A percentile compares a stretch with the other conserved stretches of the same genome.
phyloP scores from a whole-genome alignment of 2,113 vertebrate species.

The Aviceda subcristata region DNA sequence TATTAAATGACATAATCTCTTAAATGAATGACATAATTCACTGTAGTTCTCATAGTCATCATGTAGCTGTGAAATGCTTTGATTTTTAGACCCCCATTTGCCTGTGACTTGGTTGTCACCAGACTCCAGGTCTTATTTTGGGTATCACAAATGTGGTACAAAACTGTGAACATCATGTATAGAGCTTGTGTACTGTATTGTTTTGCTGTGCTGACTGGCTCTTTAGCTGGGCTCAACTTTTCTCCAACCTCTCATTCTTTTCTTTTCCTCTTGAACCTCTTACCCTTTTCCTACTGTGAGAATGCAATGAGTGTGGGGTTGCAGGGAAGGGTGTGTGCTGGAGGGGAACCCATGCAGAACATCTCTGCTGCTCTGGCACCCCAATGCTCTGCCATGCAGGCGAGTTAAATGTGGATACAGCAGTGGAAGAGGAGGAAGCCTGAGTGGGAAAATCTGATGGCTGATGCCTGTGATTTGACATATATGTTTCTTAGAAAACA shows the following conservation, averaged over 20 bases:
- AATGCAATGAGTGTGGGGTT: neutral
- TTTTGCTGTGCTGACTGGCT: neutral
- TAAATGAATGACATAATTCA: neutral
- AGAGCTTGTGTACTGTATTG: neutral
- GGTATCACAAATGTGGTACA: neutral
- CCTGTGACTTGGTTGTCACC: neutral
- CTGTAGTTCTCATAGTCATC: neutral
- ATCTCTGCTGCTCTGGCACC: neutral
- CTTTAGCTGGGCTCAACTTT: neutral
- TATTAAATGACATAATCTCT: neutral
- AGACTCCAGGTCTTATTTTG: neutral
- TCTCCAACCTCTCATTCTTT: neutral
- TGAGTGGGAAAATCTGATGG: neutral
- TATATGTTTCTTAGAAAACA: neutral
- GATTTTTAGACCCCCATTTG: neutral
- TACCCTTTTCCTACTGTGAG: neutral
- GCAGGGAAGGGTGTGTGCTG: neutral
- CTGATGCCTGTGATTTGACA: neutral
- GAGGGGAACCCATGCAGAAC: neutral
- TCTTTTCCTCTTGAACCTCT: neutral
- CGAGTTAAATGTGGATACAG: neutral
- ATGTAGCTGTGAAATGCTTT: neutral
- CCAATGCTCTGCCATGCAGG: rapidly evolving
- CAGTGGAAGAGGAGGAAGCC: neutral
- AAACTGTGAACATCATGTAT: neutral